Evolutionary conservation across 1,140 invertebrate species (phyloP), one percentile per base, ranked within the genome.

Genomic region (Cydia splendana): DNA sequence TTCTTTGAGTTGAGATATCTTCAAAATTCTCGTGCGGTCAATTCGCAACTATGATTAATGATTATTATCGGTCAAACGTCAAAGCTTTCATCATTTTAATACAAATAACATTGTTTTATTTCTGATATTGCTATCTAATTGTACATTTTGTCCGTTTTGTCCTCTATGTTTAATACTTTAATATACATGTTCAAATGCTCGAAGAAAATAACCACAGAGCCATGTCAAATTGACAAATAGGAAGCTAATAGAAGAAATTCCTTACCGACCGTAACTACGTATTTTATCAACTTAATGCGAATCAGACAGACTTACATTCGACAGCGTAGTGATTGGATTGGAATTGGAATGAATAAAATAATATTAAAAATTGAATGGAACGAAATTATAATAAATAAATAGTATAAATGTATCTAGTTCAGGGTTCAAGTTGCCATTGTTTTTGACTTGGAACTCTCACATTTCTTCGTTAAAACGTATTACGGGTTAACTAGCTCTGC

Each of bases 1-100:
- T 20, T 62, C 4, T 62, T 62, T 45, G 42, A 62, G 5, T 18
- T 53, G 15, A 62, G 18, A 62, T 62, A 24, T 24, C 57, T 62
- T 5, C 18, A 12, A 20, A 18, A 57, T 5, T 24, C 57, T 62
- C 57, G 6, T 24, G n/a, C 57, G 20, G 57, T 62, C 57, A 62
- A 62, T 62, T 24, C 20, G 9, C 57, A 12, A 62, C 57, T 71
- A 71, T 45, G 6, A 7, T 10, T 45, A 9, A 24, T 24, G 2
- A 30, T 34, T 71, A 45, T 71, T 45, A 71, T 71, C 67, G 34
- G 67, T 71, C 38, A 45, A 45, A 71, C 38, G 24, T 34, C 28
- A 69, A 62, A 62, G 18, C 57, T 42, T 38, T 71, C 38, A 42
- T 42, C n/a, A 71, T 71, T 18, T 2, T 10, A 62, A 62, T 24